Evolutionary conservation across 2,113 vertebrate species (phyloP), one percentile per base, ranked within the genome.

Genomic region (Emberiza fucata): DNA sequence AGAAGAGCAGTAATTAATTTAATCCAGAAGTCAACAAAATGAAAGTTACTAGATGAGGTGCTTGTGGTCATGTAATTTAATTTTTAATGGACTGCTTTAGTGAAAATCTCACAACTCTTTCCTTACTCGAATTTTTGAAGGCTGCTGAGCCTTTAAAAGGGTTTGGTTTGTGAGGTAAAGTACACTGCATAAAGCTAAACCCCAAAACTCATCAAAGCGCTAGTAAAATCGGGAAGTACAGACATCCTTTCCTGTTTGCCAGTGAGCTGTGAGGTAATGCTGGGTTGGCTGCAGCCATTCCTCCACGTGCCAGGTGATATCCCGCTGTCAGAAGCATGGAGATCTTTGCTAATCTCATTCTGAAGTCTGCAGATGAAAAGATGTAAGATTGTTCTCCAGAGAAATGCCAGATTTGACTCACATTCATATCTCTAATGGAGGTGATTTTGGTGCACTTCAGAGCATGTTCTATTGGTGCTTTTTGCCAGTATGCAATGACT

Each of bases 231-330:
- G 81, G 16, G 10, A 78, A 21, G 22, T 44, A 5, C 6, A 17
- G 50, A 5, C 21, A 23, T 15, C 31, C 25, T 35, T 31, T 54
- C 9, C 44, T 40, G 1, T 39, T 78, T 63, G 31, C 20, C 29
- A 50, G 14, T 0, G 4, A 40, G n/a, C 27, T 45, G 39, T 64
- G 54, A 11, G 24, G 14, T 60, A 35, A 25, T 60, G 54, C 60
- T 44, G 56, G 40, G 35, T 60, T 42, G 44, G 42, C 29, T 78
- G 13, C 69, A 64, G 70, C 78, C 31, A 19, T 37, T 72, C 53
- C n/a, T 71, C n/a, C 11, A 0, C 1, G 3, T 76, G 39, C 40
- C 59, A 20, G 69, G 15, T 1, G 2, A 60, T 60, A 0, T 16
- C 40, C 66, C 24, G 2, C 48, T n/a, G 7, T 33, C 45, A 72